Base-by-base conservation (phyloP, 1,140 invertebrate genomes). In the Brachionus sp. region DNA sequence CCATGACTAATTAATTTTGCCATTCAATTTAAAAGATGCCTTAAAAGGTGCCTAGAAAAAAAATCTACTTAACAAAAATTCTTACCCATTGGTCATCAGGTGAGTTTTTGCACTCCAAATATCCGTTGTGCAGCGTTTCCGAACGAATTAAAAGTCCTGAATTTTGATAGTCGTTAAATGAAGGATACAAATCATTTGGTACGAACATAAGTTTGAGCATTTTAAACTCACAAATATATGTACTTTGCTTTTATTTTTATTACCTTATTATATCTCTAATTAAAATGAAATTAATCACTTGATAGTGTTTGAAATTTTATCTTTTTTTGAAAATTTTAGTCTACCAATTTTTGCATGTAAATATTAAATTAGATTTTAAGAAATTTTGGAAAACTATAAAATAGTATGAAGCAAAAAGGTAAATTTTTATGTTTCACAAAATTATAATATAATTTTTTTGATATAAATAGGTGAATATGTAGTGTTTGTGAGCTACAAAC, bases 121-220 rank as follows among this genome's bases (percentile, higher is more conserved):
- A 19, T 37, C 66, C 66, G n/a, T 39, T 37, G 37, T 70, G 35
- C 35, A 70, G 19, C 7, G 37, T 33, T 39, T 70, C 66, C 7
- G 66, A 70, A 19, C 37, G 42, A 9, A 70, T 37, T 16, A 70
- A 10, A 33, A 70, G 33, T n/a, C 66, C 66, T 9, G 66, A 70
- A 39, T 70, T 70, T 39, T 70, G 66, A 39, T 70, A 70, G 1
- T 35, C n/a, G 16, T 70, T 70, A 39, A 70, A 70, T n/a, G 35
- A 70, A 10, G 66, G 66, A 70, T 70, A 70, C 66, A 70, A 70
- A 16, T 70, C 66, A 9, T 70, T 37, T 33, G 33, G 35, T 16
- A 70, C 66, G 16, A 39, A 70, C 66, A 70, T 70, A n/a, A 70
- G 66, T 19, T 70, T 70, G 33, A 70, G 37, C 66, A 70, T 70